A percentile compares a stretch with the other conserved stretches of the same genome.
These are phyloP conservation scores for Cheirogaleus major DNA, from an alignment of 2,797 vertebrate genomes.

Conservation along the genomic window DNA sequence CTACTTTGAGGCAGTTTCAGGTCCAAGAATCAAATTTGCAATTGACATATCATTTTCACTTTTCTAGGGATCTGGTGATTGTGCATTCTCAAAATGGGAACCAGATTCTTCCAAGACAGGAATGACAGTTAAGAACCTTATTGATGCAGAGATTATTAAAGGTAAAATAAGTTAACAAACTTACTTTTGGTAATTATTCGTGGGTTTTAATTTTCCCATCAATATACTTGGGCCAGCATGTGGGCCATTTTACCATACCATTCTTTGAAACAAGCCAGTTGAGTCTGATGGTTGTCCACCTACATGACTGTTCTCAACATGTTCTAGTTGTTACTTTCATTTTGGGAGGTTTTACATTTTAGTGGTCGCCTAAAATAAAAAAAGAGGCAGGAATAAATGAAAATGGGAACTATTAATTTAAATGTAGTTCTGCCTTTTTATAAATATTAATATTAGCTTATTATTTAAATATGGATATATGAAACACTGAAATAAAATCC, in stretches of 20 bases:
- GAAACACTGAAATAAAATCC: neutral
- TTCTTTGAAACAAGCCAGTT: neutral
- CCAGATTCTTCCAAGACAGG: constrained; percentile 84
- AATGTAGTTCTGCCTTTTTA: neutral
- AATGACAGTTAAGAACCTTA: constrained; percentile 85
- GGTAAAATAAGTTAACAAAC: constrained; percentile 82
- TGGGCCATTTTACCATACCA: neutral
- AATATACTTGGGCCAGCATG: neutral
- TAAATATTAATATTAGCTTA: neutral
- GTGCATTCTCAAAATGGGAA: constrained; percentile 91
- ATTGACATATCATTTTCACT: neutral
- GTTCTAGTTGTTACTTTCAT: neutral
- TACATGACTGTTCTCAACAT: neutral
- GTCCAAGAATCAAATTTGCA: neutral
- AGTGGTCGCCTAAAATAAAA: neutral
- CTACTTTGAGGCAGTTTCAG: neutral
- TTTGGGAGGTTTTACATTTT: constrained; percentile 9
- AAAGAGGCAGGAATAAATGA: neutral
- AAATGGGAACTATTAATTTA: neutral
- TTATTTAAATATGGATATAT: neutral
- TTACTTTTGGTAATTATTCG: neutral
- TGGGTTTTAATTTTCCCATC: constrained; percentile 3
- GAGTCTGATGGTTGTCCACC: neutral
- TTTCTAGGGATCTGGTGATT: constrained; percentile 89
- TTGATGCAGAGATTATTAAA: constrained; percentile 89